These are phyloP conservation scores for Pammene aurita DNA, from an alignment of 2,888 invertebrate genomes.

Conservation along the genomic window DNA sequence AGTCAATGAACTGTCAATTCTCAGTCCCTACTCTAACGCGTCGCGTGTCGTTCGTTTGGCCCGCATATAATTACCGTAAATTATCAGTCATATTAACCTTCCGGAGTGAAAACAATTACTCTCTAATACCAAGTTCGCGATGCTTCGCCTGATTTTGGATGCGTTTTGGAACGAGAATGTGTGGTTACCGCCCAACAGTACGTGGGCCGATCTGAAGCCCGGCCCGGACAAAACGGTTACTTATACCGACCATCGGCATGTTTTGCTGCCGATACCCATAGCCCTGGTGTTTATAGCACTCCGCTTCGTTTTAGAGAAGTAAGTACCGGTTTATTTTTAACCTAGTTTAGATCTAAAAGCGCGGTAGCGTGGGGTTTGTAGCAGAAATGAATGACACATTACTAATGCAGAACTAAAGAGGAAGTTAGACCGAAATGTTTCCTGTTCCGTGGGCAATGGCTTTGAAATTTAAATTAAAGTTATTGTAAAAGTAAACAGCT, in stretches of 20 bases:
- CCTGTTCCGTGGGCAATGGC: conserved; percentile 21
- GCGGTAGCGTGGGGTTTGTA: conserved; percentile 4
- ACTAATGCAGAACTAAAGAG: conserved; percentile 20
- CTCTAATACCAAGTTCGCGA: conserved; percentile 50
- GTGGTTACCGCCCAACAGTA: conserved; percentile 96
- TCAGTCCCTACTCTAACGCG: conserved; percentile 23
- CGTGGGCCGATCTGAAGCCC: conserved; percentile 94
- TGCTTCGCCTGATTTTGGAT: conserved; percentile 75
- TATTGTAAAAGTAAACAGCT: not conserved
- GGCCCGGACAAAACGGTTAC: conserved; percentile 87
- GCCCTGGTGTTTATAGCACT: conserved; percentile 90
- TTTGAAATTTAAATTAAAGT: conserved; percentile 6
- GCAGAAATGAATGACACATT: conserved; percentile 21
- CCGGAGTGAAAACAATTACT: conserved; percentile 36
- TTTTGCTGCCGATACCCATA: conserved; percentile 92
- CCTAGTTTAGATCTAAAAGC: conserved; percentile 5
- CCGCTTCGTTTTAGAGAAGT: conserved; percentile 94
- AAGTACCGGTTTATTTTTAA: conserved; percentile 65
- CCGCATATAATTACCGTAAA: conserved; percentile 38
- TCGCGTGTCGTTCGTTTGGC: conserved; percentile 37
- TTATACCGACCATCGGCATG: conserved; percentile 91
- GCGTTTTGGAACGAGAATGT: conserved; percentile 92
- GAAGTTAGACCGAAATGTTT: conserved; percentile 29
- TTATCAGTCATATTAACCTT: conserved; percentile 33
- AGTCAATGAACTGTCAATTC: conserved; percentile 35